Base-by-base conservation (phyloP, 2,888 invertebrate genomes). In the Drosophila emarginata region DNA sequence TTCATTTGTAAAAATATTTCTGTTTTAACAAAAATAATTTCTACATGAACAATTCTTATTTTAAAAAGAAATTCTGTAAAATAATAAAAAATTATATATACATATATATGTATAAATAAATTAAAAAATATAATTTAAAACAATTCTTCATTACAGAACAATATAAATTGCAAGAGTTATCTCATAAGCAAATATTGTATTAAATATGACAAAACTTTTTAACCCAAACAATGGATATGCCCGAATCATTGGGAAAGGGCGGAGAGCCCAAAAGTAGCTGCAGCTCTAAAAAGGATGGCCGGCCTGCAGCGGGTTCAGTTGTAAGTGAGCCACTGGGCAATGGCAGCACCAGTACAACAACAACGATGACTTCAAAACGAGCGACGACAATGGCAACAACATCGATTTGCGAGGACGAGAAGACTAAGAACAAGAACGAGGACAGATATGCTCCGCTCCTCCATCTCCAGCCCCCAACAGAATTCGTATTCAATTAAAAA, bases 401-500 rank as follows among this genome's bases (percentile, higher is more conserved):
- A 82, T 72, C 78, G 80, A 86, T 85, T 83, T 76, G 21, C 45
- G 45, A 45, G 45, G 70, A 79, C 69, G 82, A 77, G 79, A 77
- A 77, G 75, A 83, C 66, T 70, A 76, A 70, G 68, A 69, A 65
- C 69, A 71, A 68, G 64, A 65, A 45, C 28, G 50, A 51, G 36
- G 5, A 23, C 53, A 28, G 28, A 21, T 23, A 21, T 15, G 39
- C 54, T 6, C 23, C 45, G 18, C 45, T 45, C 15, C 60, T 12
- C 18, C 15, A 26, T 12, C 57, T 15, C 39, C 26, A 39, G 37
- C 36, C 57, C 53, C 60, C 50, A 64, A 67, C 75, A 84, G 86
- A 87, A 88, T 88, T 88, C 84, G 84, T 84, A 84, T 84, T 84
- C 84, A 84, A 84, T 84, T 84, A 88, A 88, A 83, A 84, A 84